phyloP scores from a whole-genome alignment of 2,888 invertebrate genomes.

The Rhimphoctona megacephalus region DNA sequence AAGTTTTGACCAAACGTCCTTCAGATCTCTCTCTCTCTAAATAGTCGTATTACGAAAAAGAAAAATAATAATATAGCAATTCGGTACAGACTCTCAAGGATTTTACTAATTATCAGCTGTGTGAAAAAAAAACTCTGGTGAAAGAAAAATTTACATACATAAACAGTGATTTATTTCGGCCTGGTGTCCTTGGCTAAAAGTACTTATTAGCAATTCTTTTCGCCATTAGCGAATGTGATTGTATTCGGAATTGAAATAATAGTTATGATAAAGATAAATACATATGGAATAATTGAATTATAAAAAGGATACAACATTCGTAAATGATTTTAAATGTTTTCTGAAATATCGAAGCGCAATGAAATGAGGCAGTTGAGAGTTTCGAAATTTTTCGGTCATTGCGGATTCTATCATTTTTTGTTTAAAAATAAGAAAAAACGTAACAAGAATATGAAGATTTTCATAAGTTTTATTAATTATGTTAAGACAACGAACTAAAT shows the following conservation, averaged over 20 bases:
- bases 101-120: not conserved
- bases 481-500: not conserved
- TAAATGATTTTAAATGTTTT: not conserved
- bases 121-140: not conserved
- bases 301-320: no score
- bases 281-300: no score
- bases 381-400: no score
- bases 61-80: not conserved
- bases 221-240: not conserved
- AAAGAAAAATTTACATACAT: not conserved
- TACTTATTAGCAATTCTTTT: conserved; percentile 1
- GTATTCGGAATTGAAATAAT: not conserved
- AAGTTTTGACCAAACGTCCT: conserved; percentile 3
- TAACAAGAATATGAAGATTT: not conserved
- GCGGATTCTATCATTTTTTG: no score
- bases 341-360: not conserved
- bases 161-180: not conserved
- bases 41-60: not conserved
- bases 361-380: not conserved
- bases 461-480: not conserved
- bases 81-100: not conserved
- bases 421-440: not conserved
- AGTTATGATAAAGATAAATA: not conserved
- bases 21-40: not conserved
- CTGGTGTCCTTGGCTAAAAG: not conserved